Percentiles rank a stretch among this genome's conserved stretches.
Evolutionary conservation across 2,113 vertebrate species (phyloP).

Genomic region (Ondatra zibethicus): DNA sequence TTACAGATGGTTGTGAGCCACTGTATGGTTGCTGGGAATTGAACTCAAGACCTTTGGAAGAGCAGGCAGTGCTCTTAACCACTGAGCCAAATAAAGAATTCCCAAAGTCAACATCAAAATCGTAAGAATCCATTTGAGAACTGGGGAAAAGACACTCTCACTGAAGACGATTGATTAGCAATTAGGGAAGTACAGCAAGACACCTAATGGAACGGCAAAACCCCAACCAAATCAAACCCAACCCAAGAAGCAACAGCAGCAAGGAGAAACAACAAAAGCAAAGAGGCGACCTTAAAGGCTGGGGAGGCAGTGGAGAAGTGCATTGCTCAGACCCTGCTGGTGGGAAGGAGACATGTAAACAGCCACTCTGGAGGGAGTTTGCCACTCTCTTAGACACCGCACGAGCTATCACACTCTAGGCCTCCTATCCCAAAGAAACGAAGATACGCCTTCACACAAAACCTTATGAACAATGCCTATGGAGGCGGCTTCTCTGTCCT

Average conservation of each 20-base stretch:
- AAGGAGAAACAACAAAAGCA: neutral
- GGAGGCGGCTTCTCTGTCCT: neutral
- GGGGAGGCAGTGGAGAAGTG: neutral
- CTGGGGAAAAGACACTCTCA: neutral
- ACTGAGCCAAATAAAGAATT: neutral
- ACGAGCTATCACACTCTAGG: neutral
- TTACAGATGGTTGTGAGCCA: no score
- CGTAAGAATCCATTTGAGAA: neutral
- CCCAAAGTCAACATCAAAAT: neutral
- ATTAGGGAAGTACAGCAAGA: neutral
- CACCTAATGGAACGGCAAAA: neutral
- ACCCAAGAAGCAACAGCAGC: neutral
- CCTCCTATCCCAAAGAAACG: neutral
- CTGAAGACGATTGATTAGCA: neutral
- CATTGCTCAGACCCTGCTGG: neutral
- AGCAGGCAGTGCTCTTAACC: no score
- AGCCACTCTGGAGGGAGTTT: neutral
- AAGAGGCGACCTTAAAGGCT: neutral
- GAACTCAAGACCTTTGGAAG: no score
- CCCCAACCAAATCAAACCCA: neutral
- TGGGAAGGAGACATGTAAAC: neutral
- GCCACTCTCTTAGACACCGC: neutral
- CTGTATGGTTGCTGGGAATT: no score
- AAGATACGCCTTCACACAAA: neutral
- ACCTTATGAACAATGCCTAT: neutral